Evolutionary conservation across 2,113 vertebrate genomes (phyloP), one percentile per base, ranked within the genome.

Genomic region (Pelobates fuscus): DNA sequence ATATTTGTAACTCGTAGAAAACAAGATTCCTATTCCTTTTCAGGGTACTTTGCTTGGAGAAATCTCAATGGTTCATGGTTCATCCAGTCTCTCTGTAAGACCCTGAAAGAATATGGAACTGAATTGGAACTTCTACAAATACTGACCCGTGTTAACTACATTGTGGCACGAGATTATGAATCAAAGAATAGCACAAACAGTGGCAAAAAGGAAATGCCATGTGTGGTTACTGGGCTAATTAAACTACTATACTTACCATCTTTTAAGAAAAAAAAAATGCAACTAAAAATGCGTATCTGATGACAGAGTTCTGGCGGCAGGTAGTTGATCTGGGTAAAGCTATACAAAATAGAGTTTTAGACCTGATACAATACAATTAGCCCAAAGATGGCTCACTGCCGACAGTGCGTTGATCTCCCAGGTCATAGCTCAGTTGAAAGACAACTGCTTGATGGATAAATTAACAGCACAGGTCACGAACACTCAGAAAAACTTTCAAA

Each of bases 1-100:
- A n/a, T n/a, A n/a, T n/a, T n/a, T n/a, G n/a, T n/a, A n/a, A n/a
- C n/a, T n/a, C n/a, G n/a, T n/a, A 37, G 32, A 5, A 37, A 37
- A 37, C 10, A 37, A 37, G 32, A 37, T 37, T 10, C 32, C 10
- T 10, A n/a, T 27, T 78, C 79, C 61, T 84, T 70, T 81, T 1
- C 74, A 99, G 97, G 96, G 26, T 99, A 98, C 82, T 98, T 95
- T 81, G 95, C 97, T 10, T 99, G 96, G 97, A 93, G 96, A 82
- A 98, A 97, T 44, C 87, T 91, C 2, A 89, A 90, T 0, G 96
- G 96, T 3, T 98, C 97, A 15, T 99, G 97, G 97, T 99, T 98
- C 82, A 96, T 99, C 77, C 92, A 96, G 75, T 93, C 95, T 0
- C 85, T 99, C 2, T 97, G 95, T 67, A 77, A 89, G 6, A 83